Conservation (phyloP, 2,797 vertebrate species). For the Chaunax sp. region DNA sequence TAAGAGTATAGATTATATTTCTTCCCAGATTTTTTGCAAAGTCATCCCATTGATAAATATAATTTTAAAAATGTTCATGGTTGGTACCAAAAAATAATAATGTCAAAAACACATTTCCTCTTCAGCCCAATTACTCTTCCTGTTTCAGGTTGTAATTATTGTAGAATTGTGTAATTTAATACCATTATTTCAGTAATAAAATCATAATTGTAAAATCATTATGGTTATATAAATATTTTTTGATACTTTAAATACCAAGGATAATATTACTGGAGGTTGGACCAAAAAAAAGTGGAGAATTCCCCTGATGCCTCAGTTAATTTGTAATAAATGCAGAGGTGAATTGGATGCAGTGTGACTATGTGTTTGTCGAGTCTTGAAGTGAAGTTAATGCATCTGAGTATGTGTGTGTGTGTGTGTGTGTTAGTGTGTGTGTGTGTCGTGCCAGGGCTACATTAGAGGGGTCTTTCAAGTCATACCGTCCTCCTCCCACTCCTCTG, state of each 20-base stretch:
- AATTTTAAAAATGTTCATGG: neutral
- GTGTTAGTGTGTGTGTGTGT: conserved; percentile 66
- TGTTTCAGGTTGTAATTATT: conserved; percentile 11
- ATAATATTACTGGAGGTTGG: conserved; percentile 53
- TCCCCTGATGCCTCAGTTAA: conserved; percentile 61
- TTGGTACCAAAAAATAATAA: neutral
- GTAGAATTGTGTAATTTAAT: conserved; percentile 74
- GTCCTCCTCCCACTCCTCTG: conserved; percentile 82
- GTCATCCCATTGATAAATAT: neutral
- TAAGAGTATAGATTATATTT: neutral
- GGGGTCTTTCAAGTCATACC: conserved; percentile 84
- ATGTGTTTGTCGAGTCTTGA: conserved; percentile 36
- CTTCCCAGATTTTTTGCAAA: neutral
- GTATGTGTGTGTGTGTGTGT: conserved; percentile 28
- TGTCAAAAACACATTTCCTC: neutral
- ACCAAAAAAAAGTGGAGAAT: conserved; percentile 53
- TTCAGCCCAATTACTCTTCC: neutral
- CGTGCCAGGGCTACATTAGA: conserved; percentile 85
- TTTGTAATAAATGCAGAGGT: conserved; percentile 49
- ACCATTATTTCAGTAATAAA: conserved; percentile 19
- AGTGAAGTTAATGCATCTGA: conserved; percentile 37
- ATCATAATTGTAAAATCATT: conserved; percentile 28
- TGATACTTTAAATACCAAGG: conserved; percentile 33
- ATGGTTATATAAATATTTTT: conserved; percentile 25
- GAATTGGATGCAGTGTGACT: conserved; percentile 39